phyloP scores from a whole-genome alignment of 1,140 invertebrate genomes.

The Drosophila ananassae region DNA sequence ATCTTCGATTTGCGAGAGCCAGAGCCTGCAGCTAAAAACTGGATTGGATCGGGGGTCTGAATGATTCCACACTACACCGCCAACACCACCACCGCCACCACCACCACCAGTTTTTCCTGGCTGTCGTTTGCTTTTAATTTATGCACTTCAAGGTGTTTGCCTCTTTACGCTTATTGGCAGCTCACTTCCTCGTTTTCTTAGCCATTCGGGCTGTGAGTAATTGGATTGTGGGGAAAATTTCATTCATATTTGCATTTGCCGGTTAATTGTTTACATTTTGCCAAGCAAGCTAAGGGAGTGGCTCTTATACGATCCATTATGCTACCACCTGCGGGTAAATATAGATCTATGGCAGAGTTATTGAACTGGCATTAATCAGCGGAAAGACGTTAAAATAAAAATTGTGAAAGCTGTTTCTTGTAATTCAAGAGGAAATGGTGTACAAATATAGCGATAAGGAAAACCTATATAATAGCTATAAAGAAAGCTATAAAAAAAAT shows the following conservation, averaged over 20 bases:
- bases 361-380: constrained; percentile 24
- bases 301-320: constrained; percentile 23
- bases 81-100: neutral
- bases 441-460: neutral
- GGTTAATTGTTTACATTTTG: constrained; percentile 49
- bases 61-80: neutral
- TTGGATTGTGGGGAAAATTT: constrained; percentile 24
- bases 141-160: constrained; percentile 53
- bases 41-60: constrained; percentile 20
- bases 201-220: constrained; percentile 19
- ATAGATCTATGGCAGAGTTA: constrained; percentile 17
- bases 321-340: constrained; percentile 16
- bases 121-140: constrained; percentile 36
- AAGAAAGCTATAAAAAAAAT: no score
- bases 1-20: constrained; percentile 35
- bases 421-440: neutral
- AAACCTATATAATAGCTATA: neutral
- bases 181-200: constrained; percentile 30
- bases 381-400: neutral
- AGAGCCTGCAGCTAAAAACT: constrained; percentile 34
- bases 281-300: constrained; percentile 39
- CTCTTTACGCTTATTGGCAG: constrained; percentile 54
- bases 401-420: constrained; percentile 11
- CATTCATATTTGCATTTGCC: constrained; percentile 40
- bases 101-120: constrained; percentile 10